Conservation (phyloP, 2,797 vertebrate species). For the Falco concolor region DNA sequence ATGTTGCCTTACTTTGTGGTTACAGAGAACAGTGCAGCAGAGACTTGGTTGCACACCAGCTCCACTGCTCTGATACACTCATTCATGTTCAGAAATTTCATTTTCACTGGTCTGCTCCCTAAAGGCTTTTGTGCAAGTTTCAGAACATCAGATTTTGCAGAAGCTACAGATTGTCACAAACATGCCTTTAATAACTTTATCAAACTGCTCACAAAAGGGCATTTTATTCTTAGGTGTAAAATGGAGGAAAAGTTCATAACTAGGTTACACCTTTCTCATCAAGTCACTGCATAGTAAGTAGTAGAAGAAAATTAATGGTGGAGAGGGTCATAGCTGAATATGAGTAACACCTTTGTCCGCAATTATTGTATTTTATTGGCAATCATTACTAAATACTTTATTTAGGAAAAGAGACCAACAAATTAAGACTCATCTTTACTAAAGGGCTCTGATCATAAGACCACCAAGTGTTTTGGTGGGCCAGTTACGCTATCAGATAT, state of each 20-base stretch:
- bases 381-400: not conserved
- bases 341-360: not conserved
- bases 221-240: not conserved
- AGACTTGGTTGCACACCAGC: not conserved
- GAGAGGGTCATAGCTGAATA: not conserved
- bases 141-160: not conserved
- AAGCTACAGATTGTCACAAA: not conserved
- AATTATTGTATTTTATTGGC: not conserved
- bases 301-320: not conserved
- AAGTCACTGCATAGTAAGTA: not conserved
- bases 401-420: not conserved
- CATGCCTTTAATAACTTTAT: not conserved
- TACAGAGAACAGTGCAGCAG: not conserved
- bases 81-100: not conserved
- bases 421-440: not conserved
- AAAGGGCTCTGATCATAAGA: not conserved
- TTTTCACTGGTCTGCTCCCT: not conserved
- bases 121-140: not conserved
- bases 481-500: not conserved
- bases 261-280: not conserved
- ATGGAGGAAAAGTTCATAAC: not conserved
- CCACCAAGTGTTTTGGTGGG: not conserved
- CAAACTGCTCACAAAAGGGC: not conserved
- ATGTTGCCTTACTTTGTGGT: not conserved
- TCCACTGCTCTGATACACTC: not conserved